Evolutionary conservation across 2,888 invertebrate genomes (phyloP), one percentile per base, ranked within the genome.

Genomic region (Eristalis pertinax): DNA sequence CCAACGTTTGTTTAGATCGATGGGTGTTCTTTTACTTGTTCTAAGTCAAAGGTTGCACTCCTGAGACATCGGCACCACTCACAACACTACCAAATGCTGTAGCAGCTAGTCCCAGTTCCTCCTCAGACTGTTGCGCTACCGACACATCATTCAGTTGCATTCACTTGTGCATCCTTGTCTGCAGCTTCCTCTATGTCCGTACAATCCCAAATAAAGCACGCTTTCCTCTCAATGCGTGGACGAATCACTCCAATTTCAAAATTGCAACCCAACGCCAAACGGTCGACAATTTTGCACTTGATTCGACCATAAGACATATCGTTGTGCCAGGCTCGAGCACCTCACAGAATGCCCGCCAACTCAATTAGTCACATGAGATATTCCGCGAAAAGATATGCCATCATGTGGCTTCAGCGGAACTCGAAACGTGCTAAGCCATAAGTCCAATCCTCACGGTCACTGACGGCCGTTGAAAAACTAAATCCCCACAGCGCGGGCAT

Each of bases 401-500:
- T 50, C 50, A 19, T 2, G 50, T 8, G 8, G 7, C 19, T 50
- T 50, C 19, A 19, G 19, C 5, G 19, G 50, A 50, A 50, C 50
- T 50, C 8, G 50, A 60, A 60, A 60, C 60, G 60, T 60, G 60
- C 60, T 50, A 19, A 19, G 1, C 50, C 50, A 50, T 50, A 50
- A 50, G 50, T 50, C 19, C 50, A 19, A 19, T 50, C n/a, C 50
- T 19, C 19, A 50, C 50, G 50, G 50, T 50, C 50, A 50, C 50
- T 50, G 1, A 26, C 50, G 50, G 7, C 50, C 50, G 50, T 50
- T 50, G 50, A 50, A 50, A 19, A 19, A 50, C 19, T 19, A 50
- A 50, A 50, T 19, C 19, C 60, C 38, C 73, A 68, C 68, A 83
- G 73, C 56, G 29, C 41, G 65, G 58, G 63, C 83, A 84, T 79